Base-by-base conservation (phyloP, 2,888 invertebrate genomes). In the Tineola bisselliella region DNA sequence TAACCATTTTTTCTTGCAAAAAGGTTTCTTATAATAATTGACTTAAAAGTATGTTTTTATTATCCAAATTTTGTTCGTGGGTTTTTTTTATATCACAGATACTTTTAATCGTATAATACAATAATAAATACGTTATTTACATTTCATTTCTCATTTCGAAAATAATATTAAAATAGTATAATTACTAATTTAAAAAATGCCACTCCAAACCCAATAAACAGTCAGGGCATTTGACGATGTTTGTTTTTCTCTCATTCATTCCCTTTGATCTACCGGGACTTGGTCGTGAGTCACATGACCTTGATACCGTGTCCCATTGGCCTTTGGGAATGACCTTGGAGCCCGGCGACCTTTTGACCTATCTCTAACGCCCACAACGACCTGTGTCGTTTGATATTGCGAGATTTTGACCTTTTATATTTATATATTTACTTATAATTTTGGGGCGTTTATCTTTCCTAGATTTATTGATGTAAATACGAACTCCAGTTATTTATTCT, bases 221-320 rank as follows among this genome's bases (percentile, higher is more conserved):
- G 4, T 8, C 3, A 43, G 4, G 3, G 3, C 43, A 13, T 43
- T n/a, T 10, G 13, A 43, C 12, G 8, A n/a, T 48, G 1, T 13
- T 48, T 48, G n/a, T 48, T 5, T 48, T 48, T 13, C 17, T 8
- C 15, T 48, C 15, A 5, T 15, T 38, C 38, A 48, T 48, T 48
- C 17, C 48, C 13, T 43, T 48, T 48, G 48, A 48, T 56, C 19
- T 56, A 25, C 11, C 4, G 25, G 19, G 12, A 25, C 25, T n/a
- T 8, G 4, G 25, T 56, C 8, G 25, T n/a, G 19, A 19, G 18
- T 56, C 56, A 56, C 8, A 52, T 11, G 30, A 56, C 58, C 58
- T 58, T 58, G 58, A 58, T 58, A 25, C 17, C 25, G 56, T 30
- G 56, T 56, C 56, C 56, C 18, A 30, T 58, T 58, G 58, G 31